Percentiles rank a stretch among this genome's conserved stretches.
Evolutionary conservation across 2,888 invertebrate genomes (phyloP).

Genomic region (Crossocerus cetratus): DNA sequence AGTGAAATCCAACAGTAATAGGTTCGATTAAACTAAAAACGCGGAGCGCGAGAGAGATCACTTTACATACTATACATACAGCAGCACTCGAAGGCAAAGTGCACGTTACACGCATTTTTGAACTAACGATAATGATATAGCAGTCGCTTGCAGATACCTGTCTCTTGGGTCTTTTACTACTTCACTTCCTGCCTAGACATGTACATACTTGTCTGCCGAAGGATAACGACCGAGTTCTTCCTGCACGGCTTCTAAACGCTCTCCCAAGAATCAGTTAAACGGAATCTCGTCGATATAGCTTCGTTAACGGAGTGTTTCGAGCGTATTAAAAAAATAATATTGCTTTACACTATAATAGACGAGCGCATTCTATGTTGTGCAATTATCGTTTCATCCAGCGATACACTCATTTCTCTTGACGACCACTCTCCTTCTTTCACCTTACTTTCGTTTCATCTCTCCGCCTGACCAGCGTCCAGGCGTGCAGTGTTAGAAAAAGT

Average conservation of each 20-base stretch:
- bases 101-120: slow-evolving; percentile 4
- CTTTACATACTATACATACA: slow-evolving; percentile 21
- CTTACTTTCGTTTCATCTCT: neutral
- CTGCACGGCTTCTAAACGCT: neutral
- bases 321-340: slow-evolving; percentile 18
- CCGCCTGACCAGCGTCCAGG: neutral
- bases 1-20: slow-evolving; percentile 31
- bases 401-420: neutral
- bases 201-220: neutral
- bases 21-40: slow-evolving; percentile 16
- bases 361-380: slow-evolving; percentile 16
- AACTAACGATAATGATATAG: slow-evolving; percentile 28
- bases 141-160: slow-evolving; percentile 17
- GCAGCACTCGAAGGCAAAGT: slow-evolving; percentile 6
- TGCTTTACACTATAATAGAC: slow-evolving; percentile 9
- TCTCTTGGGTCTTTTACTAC: too few relatives aligned
- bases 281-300: slow-evolving; percentile 1
- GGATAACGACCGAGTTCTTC: slow-evolving; percentile 2
- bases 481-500: slow-evolving; percentile 11
- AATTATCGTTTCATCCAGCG: slow-evolving; percentile 13
- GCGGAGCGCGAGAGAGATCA: slow-evolving; percentile 25
- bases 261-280: neutral
- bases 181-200: too few relatives aligned
- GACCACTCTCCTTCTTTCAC: too few relatives aligned
- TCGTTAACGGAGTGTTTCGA: slow-evolving; percentile 17